These are phyloP conservation scores for Oxycera nigricornis DNA, from an alignment of 2,888 invertebrate genomes.

Conservation along the genomic window DNA sequence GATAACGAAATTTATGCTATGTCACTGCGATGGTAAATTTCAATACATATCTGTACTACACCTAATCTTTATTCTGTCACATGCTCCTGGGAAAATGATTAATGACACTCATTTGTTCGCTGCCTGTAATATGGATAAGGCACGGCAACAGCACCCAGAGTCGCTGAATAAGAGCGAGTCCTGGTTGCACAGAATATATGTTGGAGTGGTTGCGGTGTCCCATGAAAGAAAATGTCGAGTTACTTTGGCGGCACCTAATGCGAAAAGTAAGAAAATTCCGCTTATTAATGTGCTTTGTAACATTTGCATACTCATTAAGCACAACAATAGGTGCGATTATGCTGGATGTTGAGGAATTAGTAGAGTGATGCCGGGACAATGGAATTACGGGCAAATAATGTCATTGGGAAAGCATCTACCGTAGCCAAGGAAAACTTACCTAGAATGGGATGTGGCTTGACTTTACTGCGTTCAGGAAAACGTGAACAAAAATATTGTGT, in stretches of 20 bases:
- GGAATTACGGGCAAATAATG: constrained; percentile 8
- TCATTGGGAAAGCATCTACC: not conserved
- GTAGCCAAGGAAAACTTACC: not conserved
- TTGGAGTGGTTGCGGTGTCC: not conserved
- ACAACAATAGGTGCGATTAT: constrained; percentile 32
- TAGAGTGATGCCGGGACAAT: constrained; percentile 17
- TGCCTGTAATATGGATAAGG: constrained; percentile 31
- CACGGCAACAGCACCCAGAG: not conserved
- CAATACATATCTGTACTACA: constrained; percentile 27
- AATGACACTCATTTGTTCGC: constrained; percentile 37
- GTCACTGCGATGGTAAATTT: constrained; percentile 37
- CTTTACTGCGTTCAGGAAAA: not conserved
- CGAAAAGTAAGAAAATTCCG: constrained; percentile 23
- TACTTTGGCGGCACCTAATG: constrained; percentile 22
- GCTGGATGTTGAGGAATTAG: constrained; percentile 29
- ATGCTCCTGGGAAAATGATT: constrained; percentile 31
- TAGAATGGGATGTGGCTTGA: not conserved
- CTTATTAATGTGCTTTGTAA: constrained; percentile 35
- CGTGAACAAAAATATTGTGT: not conserved
- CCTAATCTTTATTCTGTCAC: constrained; percentile 39
- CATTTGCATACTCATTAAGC: constrained; percentile 36
- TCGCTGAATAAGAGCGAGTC: not conserved
- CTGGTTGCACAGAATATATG: not conserved
- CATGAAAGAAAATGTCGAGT: constrained; percentile 19
- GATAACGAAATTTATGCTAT: constrained; percentile 28